Evolutionary conservation across 1,140 invertebrate species (phyloP).

Genomic region (Hyposmocoma kahamanoa): DNA sequence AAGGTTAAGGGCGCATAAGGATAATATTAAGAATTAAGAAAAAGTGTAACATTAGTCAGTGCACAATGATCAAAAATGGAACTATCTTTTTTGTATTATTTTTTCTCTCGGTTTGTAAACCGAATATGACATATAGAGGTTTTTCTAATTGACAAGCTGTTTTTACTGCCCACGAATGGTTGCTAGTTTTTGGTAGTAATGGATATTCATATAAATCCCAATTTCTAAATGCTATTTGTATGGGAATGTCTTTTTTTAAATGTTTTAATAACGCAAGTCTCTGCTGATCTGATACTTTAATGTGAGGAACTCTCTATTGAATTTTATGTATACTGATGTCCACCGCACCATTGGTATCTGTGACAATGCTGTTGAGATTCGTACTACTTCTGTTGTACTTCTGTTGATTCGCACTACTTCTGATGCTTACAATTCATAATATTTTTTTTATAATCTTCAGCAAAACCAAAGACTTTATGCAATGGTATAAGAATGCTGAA

Average conservation of each 20-base stretch:
- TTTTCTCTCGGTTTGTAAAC: slow-evolving; percentile 12
- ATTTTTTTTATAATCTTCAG: slow-evolving; percentile 66
- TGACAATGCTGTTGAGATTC: slow-evolving; percentile 23
- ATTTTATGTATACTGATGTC: slow-evolving; percentile 12
- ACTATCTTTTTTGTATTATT: too few relatives aligned
- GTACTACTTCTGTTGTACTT: slow-evolving; percentile 44
- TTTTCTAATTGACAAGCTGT: slow-evolving; percentile 30
- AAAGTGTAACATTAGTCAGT: slow-evolving; percentile 9
- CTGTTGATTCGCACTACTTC: too few relatives aligned
- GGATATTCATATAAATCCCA: slow-evolving; percentile 56
- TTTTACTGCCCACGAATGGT: slow-evolving; percentile 37
- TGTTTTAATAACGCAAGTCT: slow-evolving; percentile 20
- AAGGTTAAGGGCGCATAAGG: slow-evolving; percentile 8
- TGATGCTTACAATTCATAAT: slow-evolving; percentile 60
- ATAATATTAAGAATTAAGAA: slow-evolving; percentile 12
- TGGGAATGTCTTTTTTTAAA: slow-evolving; percentile 22
- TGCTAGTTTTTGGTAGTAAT: slow-evolving; percentile 23
- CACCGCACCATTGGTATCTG: neutral
- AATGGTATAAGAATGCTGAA: slow-evolving; percentile 56
- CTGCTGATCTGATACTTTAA: slow-evolving; percentile 21
- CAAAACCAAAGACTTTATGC: slow-evolving; percentile 51
- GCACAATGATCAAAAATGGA: slow-evolving; percentile 10
- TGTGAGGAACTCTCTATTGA: slow-evolving; percentile 21
- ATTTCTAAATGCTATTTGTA: slow-evolving; percentile 33
- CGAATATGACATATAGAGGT: slow-evolving; percentile 24